phyloP scores from a whole-genome alignment of 1,140 invertebrate species.

The Drosophila nasuta region DNA sequence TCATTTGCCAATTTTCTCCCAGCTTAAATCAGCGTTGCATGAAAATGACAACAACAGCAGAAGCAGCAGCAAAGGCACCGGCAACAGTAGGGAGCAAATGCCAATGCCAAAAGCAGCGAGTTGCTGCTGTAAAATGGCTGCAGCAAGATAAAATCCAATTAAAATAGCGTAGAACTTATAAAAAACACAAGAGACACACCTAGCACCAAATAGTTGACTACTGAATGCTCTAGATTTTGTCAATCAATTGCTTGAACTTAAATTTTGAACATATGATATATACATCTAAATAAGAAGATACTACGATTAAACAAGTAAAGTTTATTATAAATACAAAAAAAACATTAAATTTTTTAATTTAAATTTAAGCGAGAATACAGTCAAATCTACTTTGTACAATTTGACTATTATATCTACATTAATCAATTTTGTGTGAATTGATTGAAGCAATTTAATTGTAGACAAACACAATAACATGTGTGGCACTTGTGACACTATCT shows the following conservation, averaged over 20 bases:
- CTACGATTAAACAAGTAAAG: too few species aligned
- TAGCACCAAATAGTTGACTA: neutral
- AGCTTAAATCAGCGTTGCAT: slow-evolving; percentile 75
- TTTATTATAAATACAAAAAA: too few species aligned
- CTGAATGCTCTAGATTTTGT: slow-evolving; percentile 8
- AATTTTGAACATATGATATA: too few species aligned
- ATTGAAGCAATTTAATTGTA: too few species aligned
- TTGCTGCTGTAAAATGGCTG: slow-evolving; percentile 58
- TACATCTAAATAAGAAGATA: too few species aligned
- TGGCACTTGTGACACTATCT: too few species aligned
- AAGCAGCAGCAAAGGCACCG: neutral
- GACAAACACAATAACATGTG: too few species aligned
- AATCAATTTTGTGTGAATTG: too few species aligned
- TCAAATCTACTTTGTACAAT: too few species aligned
- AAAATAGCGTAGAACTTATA: slow-evolving; percentile 67
- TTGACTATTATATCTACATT: too few species aligned
- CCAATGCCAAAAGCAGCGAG: slow-evolving; percentile 29
- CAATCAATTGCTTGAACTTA: neutral
- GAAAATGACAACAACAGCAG: slow-evolving; percentile 57
- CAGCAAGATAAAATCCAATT: slow-evolving; percentile 78
- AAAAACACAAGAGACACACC: slow-evolving; percentile 19
- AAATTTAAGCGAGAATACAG: too few species aligned
- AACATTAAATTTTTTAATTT: too few species aligned
- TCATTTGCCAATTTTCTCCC: slow-evolving; percentile 74
- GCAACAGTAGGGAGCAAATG: slow-evolving; percentile 22